Evolutionary conservation across 2,113 vertebrate species (phyloP).

Genomic region (Hippocampus abdominalis): DNA sequence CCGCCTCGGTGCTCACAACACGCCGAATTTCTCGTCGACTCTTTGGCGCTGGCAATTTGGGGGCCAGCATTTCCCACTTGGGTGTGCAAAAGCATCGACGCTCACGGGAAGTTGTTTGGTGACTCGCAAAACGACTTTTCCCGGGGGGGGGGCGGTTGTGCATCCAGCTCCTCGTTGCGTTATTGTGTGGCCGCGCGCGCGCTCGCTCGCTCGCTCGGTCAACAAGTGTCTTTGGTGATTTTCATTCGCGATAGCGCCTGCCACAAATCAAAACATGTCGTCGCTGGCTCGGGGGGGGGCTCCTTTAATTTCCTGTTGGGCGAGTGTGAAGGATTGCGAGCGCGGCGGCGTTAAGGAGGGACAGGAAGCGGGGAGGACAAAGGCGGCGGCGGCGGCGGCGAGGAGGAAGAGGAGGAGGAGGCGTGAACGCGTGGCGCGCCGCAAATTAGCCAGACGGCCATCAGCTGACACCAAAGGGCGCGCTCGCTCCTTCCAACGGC

Average conservation of each 20-base stretch:
- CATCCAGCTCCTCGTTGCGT: neutral
- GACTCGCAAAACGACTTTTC: too few species aligned
- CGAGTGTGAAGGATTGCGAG: slow-evolving; percentile 56
- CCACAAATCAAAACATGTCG: slow-evolving; percentile 54
- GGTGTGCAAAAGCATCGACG: too few species aligned
- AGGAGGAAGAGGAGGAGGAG: slow-evolving; percentile 6
- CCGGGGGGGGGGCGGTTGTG: too few species aligned
- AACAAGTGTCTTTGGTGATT: slow-evolving; percentile 53
- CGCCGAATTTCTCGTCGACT: too few species aligned
- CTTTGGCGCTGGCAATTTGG: too few species aligned
- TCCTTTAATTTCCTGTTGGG: slow-evolving; percentile 70
- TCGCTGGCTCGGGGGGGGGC: slow-evolving; percentile 35
- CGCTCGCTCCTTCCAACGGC: neutral
- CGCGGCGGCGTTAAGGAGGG: slow-evolving; percentile 37
- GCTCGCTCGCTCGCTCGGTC: slow-evolving; percentile 10
- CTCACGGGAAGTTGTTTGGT: too few species aligned
- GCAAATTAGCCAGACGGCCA: neutral
- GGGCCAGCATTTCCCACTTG: too few species aligned
- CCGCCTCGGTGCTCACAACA: too few species aligned
- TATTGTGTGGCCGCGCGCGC: neutral
- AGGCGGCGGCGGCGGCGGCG: slow-evolving; percentile 15
- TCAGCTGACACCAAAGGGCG: slow-evolving; percentile 40
- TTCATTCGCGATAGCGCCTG: slow-evolving; percentile 62
- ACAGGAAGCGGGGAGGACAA: slow-evolving; percentile 9
- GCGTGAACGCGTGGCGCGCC: slow-evolving; percentile 10